Percentiles rank a stretch among this genome's conserved stretches.
These are phyloP conservation scores for Campoletis raptor DNA, from an alignment of 2,888 invertebrate genomes.

Conservation along the genomic window DNA sequence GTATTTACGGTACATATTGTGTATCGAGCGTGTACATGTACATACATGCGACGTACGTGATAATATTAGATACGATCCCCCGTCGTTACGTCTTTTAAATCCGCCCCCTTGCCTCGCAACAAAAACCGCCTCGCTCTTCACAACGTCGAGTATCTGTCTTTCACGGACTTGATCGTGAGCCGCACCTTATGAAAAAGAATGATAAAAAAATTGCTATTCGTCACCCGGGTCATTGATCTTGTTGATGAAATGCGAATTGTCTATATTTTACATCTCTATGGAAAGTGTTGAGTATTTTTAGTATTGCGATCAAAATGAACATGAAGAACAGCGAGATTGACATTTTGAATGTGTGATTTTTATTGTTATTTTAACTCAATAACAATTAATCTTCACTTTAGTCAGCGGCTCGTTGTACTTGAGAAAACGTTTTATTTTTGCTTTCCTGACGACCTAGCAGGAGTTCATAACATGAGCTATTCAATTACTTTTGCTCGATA, in stretches of 20 bases:
- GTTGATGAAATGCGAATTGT: conserved; percentile 45
- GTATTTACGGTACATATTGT: conserved; percentile 33
- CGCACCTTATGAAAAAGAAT: conserved; percentile 59
- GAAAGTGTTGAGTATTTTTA: background rate
- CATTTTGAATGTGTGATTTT: background rate
- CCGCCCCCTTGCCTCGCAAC: conserved; percentile 66
- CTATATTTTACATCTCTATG: background rate
- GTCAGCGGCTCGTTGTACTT: too few relatives aligned
- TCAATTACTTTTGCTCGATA: too few relatives aligned
- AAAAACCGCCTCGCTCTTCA: conserved; percentile 57
- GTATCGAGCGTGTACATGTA: conserved; percentile 38
- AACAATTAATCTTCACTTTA: too few relatives aligned
- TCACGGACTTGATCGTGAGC: conserved; percentile 45
- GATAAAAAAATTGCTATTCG: conserved; percentile 48
- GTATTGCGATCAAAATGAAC: background rate
- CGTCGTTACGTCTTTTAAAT: conserved; percentile 65
- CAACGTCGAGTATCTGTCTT: conserved; percentile 51
- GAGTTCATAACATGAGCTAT: too few relatives aligned
- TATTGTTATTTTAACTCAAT: background rate
- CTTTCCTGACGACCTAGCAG: too few relatives aligned
- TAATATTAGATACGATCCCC: conserved; percentile 70
- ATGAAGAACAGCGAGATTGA: background rate
- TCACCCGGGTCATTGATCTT: conserved; percentile 53
- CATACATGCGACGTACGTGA: conserved; percentile 78
- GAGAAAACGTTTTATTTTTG: too few relatives aligned